These are phyloP conservation scores for Horisme vitalbata DNA, from an alignment of 2,888 invertebrate species.

Conservation along the genomic window DNA sequence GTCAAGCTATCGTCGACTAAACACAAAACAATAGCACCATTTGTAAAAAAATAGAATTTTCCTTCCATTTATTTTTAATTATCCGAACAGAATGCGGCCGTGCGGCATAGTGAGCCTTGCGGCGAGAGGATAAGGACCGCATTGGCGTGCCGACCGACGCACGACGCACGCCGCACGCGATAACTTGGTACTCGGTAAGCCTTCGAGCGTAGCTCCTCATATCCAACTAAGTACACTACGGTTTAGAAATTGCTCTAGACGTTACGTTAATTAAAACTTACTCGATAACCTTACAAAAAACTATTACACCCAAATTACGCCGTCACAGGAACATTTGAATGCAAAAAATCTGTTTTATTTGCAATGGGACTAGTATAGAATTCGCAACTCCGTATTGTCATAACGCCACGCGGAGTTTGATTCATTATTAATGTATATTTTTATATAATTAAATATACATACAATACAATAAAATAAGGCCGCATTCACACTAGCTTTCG, in stretches of 20 bases:
- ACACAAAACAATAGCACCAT: slow-evolving; percentile 81
- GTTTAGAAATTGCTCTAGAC: too few species aligned
- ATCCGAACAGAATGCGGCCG: slow-evolving; percentile 35
- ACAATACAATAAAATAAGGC: slow-evolving; percentile 62
- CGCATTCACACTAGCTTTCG: slow-evolving; percentile 76
- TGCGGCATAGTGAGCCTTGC: slow-evolving; percentile 7
- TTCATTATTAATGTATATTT: slow-evolving; percentile 51
- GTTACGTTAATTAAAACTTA: slow-evolving; percentile 67
- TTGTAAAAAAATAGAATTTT: slow-evolving; percentile 77
- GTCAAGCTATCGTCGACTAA: slow-evolving; percentile 73
- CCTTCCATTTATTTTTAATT: slow-evolving; percentile 51
- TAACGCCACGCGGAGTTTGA: slow-evolving; percentile 56
- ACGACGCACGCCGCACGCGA: slow-evolving; percentile 24
- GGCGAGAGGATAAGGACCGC: slow-evolving; percentile 2
- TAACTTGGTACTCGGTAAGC: slow-evolving; percentile 31
- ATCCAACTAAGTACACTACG: neutral
- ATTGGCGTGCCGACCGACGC: too few species aligned
- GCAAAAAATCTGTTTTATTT: slow-evolving; percentile 75
- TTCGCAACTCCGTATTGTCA: slow-evolving; percentile 58
- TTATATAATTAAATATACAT: slow-evolving; percentile 48
- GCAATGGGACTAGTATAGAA: slow-evolving; percentile 80
- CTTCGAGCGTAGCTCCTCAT: slow-evolving; percentile 37
- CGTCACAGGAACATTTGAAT: slow-evolving; percentile 79
- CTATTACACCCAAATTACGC: slow-evolving; percentile 75
- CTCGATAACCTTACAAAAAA: slow-evolving; percentile 63